A percentile compares a stretch with the other conserved stretches of the same genome.
phyloP scores from a whole-genome alignment of 2,888 invertebrate genomes.

The Epinotia brunnichana region DNA sequence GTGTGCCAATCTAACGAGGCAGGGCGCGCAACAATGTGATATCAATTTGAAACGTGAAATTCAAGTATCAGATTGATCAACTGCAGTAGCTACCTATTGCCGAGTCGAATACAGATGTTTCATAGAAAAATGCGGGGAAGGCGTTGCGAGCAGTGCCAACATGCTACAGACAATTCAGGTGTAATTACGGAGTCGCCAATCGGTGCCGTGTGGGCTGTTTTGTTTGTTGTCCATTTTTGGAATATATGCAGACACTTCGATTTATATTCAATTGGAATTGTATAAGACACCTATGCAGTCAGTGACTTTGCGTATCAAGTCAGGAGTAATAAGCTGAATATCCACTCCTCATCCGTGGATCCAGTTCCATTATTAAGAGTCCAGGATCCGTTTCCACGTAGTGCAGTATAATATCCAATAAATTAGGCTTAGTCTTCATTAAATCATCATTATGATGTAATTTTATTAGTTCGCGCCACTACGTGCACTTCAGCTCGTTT shows the following conservation, averaged over 20 bases:
- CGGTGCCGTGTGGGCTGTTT: slow-evolving; percentile 8
- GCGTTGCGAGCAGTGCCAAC: slow-evolving; percentile 33
- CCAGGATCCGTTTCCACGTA: too few relatives aligned
- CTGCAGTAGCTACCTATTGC: neutral
- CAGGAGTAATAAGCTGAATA: too few relatives aligned
- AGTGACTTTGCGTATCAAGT: too few relatives aligned
- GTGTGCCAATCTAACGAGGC: slow-evolving; percentile 45
- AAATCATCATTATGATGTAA: too few relatives aligned
- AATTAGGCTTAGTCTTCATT: too few relatives aligned
- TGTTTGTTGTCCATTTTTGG: slow-evolving; percentile 14
- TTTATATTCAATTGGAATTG: slow-evolving; percentile 9
- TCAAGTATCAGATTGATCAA: neutral
- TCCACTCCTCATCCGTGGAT: too few relatives aligned
- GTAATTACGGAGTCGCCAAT: slow-evolving; percentile 27
- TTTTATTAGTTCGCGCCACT: too few relatives aligned
- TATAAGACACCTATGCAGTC: neutral
- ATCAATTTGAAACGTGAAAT: neutral
- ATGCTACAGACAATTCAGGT: slow-evolving; percentile 28
- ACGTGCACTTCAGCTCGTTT: too few relatives aligned
- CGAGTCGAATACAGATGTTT: slow-evolving; percentile 41
- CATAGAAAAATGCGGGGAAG: slow-evolving; percentile 32
- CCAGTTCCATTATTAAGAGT: too few relatives aligned
- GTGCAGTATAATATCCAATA: too few relatives aligned
- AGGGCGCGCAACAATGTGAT: slow-evolving; percentile 41
- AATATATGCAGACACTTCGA: neutral